Percentiles rank a stretch among this genome's conserved stretches.
Evolutionary conservation across 2,113 vertebrate species (phyloP).

Genomic region (Asarcornis scutulata): DNA sequence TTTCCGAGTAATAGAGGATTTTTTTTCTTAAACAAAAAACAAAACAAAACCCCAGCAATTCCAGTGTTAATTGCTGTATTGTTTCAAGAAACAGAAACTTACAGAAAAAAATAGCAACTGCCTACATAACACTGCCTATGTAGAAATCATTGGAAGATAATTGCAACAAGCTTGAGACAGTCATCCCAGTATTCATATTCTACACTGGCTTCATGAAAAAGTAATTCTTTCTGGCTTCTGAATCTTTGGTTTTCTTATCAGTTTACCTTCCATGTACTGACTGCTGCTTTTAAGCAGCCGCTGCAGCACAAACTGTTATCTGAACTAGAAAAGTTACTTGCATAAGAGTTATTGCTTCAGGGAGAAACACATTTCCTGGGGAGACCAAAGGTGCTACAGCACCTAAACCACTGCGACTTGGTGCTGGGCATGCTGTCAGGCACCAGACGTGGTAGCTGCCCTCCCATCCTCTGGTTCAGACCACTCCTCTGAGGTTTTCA

Average conservation of each 20-base stretch:
- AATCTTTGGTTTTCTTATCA: conserved; percentile 25
- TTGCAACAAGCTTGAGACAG: not conserved
- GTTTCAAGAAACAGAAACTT: conserved; percentile 36
- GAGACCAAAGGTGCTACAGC: not conserved
- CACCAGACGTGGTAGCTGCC: not conserved
- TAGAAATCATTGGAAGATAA: conserved; percentile 35
- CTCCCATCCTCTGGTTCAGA: not conserved
- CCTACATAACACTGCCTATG: not conserved
- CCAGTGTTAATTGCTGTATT: conserved; percentile 25
- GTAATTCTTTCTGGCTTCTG: not conserved
- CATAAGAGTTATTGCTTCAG: not conserved
- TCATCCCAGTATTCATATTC: conserved; percentile 7
- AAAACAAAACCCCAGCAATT: not conserved
- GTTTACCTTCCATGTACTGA: not conserved
- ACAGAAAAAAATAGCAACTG: not conserved
- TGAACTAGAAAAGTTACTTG: not conserved
- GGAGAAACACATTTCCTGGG: not conserved
- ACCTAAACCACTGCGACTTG: fast-evolving
- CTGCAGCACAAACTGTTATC: not conserved
- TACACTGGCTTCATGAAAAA: conserved; percentile 24
- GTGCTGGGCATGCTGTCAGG: fast-evolving
- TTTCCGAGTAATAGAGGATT: not conserved
- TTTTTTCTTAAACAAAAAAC: not conserved
- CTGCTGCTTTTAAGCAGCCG: not conserved
- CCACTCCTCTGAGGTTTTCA: not conserved